Evolutionary conservation across 2,113 vertebrate species (phyloP).

Genomic region (Sisor rabdophorus): DNA sequence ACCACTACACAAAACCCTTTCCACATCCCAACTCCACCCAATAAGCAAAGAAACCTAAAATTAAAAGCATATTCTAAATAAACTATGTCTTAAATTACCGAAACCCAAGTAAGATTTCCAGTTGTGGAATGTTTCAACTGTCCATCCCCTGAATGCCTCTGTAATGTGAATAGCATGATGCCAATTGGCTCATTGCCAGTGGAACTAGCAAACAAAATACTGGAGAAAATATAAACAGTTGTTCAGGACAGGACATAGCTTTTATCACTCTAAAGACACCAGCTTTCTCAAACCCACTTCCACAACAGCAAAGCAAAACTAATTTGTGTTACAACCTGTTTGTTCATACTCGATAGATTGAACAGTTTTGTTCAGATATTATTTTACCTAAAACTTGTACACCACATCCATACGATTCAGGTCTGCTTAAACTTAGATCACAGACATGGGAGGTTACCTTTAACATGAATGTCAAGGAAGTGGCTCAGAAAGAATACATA

Average conservation of each 20-base stretch:
- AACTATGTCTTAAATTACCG: neutral
- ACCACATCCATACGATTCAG: neutral
- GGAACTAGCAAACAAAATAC: constrained; percentile 6
- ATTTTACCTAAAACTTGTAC: neutral
- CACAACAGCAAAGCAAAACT: neutral
- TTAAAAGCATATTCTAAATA: neutral
- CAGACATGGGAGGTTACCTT: constrained; percentile 4
- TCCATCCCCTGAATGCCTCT: constrained; percentile 23
- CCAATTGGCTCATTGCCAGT: constrained; percentile 12
- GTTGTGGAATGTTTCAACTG: constrained; percentile 35
- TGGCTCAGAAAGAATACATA: neutral
- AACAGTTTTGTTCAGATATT: neutral
- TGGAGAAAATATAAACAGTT: neutral
- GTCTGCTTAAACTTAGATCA: neutral
- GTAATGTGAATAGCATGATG: constrained; percentile 16
- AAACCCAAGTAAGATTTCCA: constrained; percentile 24
- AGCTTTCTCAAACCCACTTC: neutral
- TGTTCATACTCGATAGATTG: neutral
- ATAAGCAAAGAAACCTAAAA: neutral
- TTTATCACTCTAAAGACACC: constrained; percentile 2
- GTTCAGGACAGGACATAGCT: constrained; percentile 1
- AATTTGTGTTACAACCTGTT: neutral
- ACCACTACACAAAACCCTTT: constrained; percentile 11
- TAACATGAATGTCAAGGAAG: neutral
- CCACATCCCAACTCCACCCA: constrained; percentile 8